Conservation (phyloP, 2,888 invertebrate species). For the Monoplex corrugatus region DNA sequence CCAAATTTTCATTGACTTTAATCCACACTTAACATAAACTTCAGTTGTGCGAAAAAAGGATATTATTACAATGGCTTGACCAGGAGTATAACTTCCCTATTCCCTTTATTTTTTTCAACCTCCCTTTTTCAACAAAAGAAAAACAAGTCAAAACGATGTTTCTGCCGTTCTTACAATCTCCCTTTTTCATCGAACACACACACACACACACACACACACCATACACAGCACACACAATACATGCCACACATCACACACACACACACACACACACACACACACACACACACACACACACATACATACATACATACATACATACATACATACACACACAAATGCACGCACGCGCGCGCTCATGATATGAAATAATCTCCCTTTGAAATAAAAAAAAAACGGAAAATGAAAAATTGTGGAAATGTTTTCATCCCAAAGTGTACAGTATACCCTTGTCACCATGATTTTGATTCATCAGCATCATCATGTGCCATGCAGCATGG, state of each 20-base stretch:
- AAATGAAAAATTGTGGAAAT: too few relatives aligned
- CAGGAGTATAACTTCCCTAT: not conserved
- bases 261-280: not conserved
- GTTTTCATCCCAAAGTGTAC: too few relatives aligned
- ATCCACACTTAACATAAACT: too few relatives aligned
- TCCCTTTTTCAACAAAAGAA: not conserved
- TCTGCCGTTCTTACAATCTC: not conserved
- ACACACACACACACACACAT: constrained; percentile 28
- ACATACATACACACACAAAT: not conserved
- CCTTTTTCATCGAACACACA: not conserved
- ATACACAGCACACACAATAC: not conserved
- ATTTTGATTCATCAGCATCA: too few relatives aligned
- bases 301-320: not conserved
- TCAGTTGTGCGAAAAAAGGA: too few relatives aligned
- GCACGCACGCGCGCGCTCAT: not conserved
- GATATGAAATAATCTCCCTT: too few relatives aligned
- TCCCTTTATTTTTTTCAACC: not conserved
- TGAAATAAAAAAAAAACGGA: too few relatives aligned
- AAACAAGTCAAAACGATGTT: not conserved
- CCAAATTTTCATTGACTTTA: too few relatives aligned
- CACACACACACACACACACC: not conserved
- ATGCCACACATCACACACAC: not conserved
- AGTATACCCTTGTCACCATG: too few relatives aligned
- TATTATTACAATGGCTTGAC: too few relatives aligned
- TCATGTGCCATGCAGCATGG: too few relatives aligned